Percentiles rank a stretch among this genome's conserved stretches.
Evolutionary conservation across 2,888 invertebrate species (phyloP).

Genomic region (Entomobrya multifasciata): DNA sequence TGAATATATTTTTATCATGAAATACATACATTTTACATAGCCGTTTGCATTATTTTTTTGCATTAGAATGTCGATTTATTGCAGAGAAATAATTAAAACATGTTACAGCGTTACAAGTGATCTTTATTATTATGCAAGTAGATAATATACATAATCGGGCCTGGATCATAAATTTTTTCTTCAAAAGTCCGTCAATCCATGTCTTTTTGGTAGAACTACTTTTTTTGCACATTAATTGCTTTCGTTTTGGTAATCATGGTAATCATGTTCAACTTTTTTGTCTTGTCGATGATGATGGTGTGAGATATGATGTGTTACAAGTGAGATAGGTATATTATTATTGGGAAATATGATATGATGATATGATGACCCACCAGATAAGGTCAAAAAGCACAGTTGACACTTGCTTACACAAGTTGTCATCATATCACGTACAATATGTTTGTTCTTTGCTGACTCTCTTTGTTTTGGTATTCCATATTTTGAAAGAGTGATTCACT

Average conservation of each 20-base stretch:
- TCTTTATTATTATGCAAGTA: constrained; percentile 7
- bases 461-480: not conserved
- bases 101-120: constrained; percentile 28
- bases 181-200: constrained; percentile 13
- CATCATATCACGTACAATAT: not conserved
- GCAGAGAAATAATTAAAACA: constrained; percentile 5
- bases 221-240: not conserved
- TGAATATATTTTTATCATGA: not conserved
- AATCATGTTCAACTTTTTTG: not conserved
- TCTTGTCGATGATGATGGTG: not conserved
- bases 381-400: not conserved
- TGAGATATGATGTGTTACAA: not conserved
- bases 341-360: too few species aligned
- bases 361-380: too few species aligned
- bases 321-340: too few species aligned
- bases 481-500: constrained; percentile 24
- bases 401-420: not conserved
- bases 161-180: constrained; percentile 31
- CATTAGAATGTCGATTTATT: constrained; percentile 12
- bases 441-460: too few species aligned
- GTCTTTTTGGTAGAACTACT: not conserved
- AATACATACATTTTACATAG: not conserved
- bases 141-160: constrained; percentile 9
- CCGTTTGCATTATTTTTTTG: constrained; percentile 1
- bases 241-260: too few species aligned